Conservation (phyloP, 2,797 vertebrate species). For the Chromobotia macracanthus region DNA sequence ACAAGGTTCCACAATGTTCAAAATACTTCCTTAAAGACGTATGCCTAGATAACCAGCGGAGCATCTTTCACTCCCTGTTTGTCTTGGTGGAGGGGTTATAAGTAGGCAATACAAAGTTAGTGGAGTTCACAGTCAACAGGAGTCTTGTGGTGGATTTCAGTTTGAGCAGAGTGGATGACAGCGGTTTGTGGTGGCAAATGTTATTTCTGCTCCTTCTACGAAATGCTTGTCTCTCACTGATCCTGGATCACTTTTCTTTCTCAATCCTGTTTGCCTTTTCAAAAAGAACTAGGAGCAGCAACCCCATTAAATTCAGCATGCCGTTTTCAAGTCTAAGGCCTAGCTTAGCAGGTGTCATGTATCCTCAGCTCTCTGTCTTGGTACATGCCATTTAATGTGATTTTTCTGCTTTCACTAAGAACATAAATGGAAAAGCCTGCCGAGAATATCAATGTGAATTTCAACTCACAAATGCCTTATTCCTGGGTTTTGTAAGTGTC, state of each 20-base stretch:
- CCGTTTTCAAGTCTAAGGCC: conserved; percentile 33
- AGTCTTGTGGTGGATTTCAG: conserved; percentile 47
- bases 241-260: conserved; percentile 15
- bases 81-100: conserved; percentile 31
- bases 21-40: neutral
- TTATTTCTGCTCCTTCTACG: conserved; percentile 56
- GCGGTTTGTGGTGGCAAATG: conserved; percentile 53
- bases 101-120: conserved; percentile 32
- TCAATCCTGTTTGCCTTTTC: conserved; percentile 23
- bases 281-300: neutral
- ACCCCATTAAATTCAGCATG: conserved; percentile 42
- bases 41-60: neutral
- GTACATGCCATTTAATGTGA: conserved; percentile 28
- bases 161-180: conserved; percentile 51
- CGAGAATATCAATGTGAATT: conserved; percentile 32
- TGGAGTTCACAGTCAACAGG: conserved; percentile 40
- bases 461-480: neutral
- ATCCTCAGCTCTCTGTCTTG: conserved; percentile 19
- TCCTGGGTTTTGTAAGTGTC: conserved; percentile 2
- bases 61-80: no score
- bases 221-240: conserved; percentile 30
- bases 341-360: conserved; percentile 41
- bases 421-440: conserved; percentile 4
- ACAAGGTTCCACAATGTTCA: neutral
- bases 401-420: conserved; percentile 29